Conservation (phyloP, 2,888 invertebrate species). For the Temnothorax unifasciatus region DNA sequence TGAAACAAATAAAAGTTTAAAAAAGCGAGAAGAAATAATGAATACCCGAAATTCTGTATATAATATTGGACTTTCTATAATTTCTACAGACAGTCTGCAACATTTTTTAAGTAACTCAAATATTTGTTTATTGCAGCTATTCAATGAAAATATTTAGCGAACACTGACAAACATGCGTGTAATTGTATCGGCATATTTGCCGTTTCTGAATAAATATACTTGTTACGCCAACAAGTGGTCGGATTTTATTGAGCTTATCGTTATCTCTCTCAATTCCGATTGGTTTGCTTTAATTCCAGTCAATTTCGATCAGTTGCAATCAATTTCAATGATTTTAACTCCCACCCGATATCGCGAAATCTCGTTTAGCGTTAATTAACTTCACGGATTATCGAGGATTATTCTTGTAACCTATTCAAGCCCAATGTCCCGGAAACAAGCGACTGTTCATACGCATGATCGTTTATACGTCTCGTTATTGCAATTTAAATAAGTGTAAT, state of each 20-base stretch:
- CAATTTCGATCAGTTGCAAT: slow-evolving; percentile 37
- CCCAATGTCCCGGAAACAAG: neutral
- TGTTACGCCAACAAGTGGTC: slow-evolving; percentile 41
- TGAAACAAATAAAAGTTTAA: neutral
- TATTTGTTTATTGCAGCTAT: neutral
- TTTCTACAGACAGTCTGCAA: neutral
- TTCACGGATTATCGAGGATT: slow-evolving; percentile 6
- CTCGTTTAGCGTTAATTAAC: slow-evolving; percentile 37
- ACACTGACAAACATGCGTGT: neutral
- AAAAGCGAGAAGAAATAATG: neutral
- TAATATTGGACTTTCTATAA: neutral
- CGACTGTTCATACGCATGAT: neutral
- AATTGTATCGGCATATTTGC: slow-evolving; percentile 9
- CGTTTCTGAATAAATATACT: slow-evolving; percentile 32
- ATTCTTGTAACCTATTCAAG: slow-evolving; percentile 22
- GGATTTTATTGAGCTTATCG: slow-evolving; percentile 32
- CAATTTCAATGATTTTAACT: slow-evolving; percentile 29
- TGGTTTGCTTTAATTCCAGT: slow-evolving; percentile 13
- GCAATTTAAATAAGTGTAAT: neutral
- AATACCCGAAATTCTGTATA: neutral
- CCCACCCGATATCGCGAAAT: slow-evolving; percentile 1
- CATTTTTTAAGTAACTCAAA: neutral
- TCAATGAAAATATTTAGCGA: neutral
- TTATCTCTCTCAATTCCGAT: slow-evolving; percentile 23
- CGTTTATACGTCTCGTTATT: neutral